Conservation (phyloP, 2,888 invertebrate genomes). For the Panorpa germanica region DNA sequence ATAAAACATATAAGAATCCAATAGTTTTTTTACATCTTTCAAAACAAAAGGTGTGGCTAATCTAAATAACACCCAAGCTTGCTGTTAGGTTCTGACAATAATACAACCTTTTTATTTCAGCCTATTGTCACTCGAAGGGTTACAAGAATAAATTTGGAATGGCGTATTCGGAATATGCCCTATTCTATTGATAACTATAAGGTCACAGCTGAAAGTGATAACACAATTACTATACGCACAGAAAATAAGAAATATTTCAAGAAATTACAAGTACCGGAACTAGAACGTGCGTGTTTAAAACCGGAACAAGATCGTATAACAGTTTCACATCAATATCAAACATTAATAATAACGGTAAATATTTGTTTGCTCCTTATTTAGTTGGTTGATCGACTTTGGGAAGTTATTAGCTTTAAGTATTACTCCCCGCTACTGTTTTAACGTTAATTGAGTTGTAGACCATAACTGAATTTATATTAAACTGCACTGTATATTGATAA, state of each 20-base stretch:
- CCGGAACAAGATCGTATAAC: constrained; percentile 44
- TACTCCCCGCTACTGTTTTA: no score
- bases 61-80: no score
- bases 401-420: no score
- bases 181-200: constrained; percentile 53
- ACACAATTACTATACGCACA: constrained; percentile 48
- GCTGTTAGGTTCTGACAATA: no score
- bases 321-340: constrained; percentile 52
- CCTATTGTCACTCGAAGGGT: constrained; percentile 49
- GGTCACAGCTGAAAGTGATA: constrained; percentile 42
- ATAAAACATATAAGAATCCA: no score
- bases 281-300: constrained; percentile 39
- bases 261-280: constrained; percentile 45
- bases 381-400: no score
- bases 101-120: constrained; percentile 27
- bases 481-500: no score
- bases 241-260: constrained; percentile 71
- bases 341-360: constrained; percentile 53
- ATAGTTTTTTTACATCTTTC: no score
- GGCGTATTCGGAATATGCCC: constrained; percentile 63
- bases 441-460: no score
- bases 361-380: no score
- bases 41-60: no score
- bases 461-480: no score
- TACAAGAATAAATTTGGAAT: constrained; percentile 57